These are phyloP conservation scores for Pogoniulus pusillus DNA, from an alignment of 2,797 vertebrate genomes.

Conservation along the genomic window DNA sequence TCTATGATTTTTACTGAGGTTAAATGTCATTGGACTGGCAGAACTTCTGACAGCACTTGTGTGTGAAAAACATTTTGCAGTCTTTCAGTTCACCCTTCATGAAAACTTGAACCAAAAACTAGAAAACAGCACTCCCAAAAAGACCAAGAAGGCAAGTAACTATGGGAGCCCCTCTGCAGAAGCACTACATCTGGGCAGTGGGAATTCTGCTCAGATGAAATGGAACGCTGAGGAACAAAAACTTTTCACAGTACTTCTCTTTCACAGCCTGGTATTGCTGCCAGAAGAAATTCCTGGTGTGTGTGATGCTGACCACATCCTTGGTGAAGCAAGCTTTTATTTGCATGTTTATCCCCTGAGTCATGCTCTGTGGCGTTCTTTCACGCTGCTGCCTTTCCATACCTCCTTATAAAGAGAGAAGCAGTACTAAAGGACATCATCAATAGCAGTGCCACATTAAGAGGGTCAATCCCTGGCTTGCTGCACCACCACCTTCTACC, in stretches of 20 bases:
- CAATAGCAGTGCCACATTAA: not conserved
- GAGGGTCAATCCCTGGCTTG: not conserved
- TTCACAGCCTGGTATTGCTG: not conserved
- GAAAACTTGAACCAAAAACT: not conserved
- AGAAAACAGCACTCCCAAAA: not conserved
- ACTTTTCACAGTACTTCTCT: not conserved
- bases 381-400: not conserved
- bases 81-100: not conserved
- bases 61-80: not conserved
- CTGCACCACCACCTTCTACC: not conserved
- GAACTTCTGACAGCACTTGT: constrained; percentile 1
- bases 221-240: not conserved
- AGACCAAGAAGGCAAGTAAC: not conserved
- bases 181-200: not conserved
- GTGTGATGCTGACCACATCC: not conserved
- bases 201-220: not conserved
- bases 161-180: not conserved
- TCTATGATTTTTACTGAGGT: not conserved
- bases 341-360: constrained; percentile 25
- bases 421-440: not conserved
- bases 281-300: constrained; percentile 18
- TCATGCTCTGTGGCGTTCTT: not conserved
- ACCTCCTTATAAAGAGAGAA: constrained; percentile 56
- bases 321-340: not conserved
- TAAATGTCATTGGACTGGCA: not conserved